Evolutionary conservation across 2,797 vertebrate species (phyloP), one percentile per base, ranked within the genome.

Genomic region (Catamblyrhynchus diadema): DNA sequence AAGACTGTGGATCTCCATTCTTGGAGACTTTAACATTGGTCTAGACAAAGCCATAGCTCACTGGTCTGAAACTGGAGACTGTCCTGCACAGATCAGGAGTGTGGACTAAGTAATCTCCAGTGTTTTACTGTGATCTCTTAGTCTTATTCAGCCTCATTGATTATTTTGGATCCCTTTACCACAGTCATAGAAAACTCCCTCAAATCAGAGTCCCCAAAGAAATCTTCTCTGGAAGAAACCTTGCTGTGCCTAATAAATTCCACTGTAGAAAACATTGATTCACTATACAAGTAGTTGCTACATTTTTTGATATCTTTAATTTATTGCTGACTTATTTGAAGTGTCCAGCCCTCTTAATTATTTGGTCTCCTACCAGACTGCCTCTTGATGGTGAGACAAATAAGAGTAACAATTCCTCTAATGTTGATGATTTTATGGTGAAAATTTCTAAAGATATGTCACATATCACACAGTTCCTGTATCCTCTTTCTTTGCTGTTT

Each of bases 211-310:
- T 28, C 7, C 3, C 8, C 21, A 32, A 71, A 81, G 12, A 22
- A 67, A 65, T 74, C 6, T 60, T 12, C 14, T 42, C 8, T 6
- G 6, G 42, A 65, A 82, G 4, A 77, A 8, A 54, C 3, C 6
- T 62, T 33, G 2, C 28, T 59, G 28, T 2, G 1, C 7, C 5
- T 39, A 67, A 50, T 21, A n/a, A 66, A 74, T 64, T 86, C 23
- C 37, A 57, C 22, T 60, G 41, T 8, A 53, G 59, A 77, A 75
- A n/a, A n/a, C 9, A 50, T 10, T 45, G 33, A 37, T 54, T 85
- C 7, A 45, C 15, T 54, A 37, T 30, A 9, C 5, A 53, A 0
- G 0, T 45, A 60, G 16, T n/a, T 62, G 14, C 18, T 44, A n/a
- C 4, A 28, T 41, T 71, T 60, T 54, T 70, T 59, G 44, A 23